These are phyloP conservation scores for Temnothorax curvispinosus DNA, from an alignment of 1,140 invertebrate species.

Conservation along the genomic window DNA sequence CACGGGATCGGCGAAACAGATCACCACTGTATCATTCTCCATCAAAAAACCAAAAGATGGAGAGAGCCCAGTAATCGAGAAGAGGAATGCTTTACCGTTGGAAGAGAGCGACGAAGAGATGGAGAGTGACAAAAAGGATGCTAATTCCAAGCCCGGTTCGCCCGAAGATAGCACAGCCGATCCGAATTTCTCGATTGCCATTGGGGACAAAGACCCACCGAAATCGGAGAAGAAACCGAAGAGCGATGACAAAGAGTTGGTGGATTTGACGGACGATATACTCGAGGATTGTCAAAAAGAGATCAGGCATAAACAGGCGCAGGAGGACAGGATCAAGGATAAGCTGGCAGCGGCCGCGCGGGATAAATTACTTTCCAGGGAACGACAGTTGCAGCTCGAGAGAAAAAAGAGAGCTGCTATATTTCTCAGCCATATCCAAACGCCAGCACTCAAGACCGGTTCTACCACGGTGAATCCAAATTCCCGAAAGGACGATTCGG, in stretches of 20 bases:
- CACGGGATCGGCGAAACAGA: conserved; percentile 74
- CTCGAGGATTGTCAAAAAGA: conserved; percentile 83
- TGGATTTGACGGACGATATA: conserved; percentile 86
- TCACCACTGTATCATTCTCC: conserved; percentile 91
- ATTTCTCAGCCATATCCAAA: conserved; percentile 88
- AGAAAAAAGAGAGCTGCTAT: conserved; percentile 89
- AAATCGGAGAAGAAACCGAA: conserved; percentile 72
- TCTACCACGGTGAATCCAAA: conserved; percentile 5
- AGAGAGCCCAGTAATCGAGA: conserved; percentile 88
- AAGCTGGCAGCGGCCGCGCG: conserved; percentile 87
- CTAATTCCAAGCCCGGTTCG: conserved; percentile 75
- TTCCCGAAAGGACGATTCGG: conserved; percentile 71
- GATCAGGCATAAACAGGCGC: conserved; percentile 79
- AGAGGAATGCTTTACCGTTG: conserved; percentile 88
- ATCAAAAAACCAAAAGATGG: conserved; percentile 93
- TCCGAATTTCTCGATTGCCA: neutral
- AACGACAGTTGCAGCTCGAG: conserved; percentile 90
- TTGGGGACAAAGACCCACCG: conserved; percentile 64
- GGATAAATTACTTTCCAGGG: conserved; percentile 87
- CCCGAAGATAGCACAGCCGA: conserved; percentile 56
- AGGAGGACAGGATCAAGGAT: conserved; percentile 89
- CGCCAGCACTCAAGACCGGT: conserved; percentile 61
- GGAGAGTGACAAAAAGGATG: conserved; percentile 84
- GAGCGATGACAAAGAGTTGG: conserved; percentile 82
- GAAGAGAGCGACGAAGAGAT: conserved; percentile 92